These are phyloP conservation scores for Lepilemur ruficaudatus DNA, from an alignment of 2,797 vertebrate species.

Conservation along the genomic window DNA sequence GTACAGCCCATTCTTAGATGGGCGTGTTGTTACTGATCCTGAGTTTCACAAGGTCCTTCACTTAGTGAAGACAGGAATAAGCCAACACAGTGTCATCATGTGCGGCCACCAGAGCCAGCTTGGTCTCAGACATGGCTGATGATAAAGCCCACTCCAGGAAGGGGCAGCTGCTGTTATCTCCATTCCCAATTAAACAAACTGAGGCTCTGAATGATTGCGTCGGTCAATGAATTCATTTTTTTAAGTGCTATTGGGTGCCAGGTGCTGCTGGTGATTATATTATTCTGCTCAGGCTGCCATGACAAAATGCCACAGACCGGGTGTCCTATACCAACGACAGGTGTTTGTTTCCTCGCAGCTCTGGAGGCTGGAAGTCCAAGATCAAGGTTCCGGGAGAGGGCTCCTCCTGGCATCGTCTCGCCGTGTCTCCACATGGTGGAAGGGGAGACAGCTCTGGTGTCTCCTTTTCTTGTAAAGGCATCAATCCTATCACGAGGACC, in stretches of 20 bases:
- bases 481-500: not conserved
- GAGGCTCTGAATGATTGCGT: not conserved
- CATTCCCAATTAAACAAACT: not conserved
- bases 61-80: too few relatives aligned
- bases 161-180: fast-evolving
- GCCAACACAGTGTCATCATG: fast-evolving
- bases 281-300: fast-evolving
- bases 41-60: not conserved
- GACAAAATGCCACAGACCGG: not conserved
- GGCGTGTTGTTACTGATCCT: fast-evolving
- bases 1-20: fast-evolving
- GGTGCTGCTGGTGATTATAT: too few relatives aligned
- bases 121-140: fast-evolving
- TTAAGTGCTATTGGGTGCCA: not conserved
- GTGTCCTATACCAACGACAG: not conserved
- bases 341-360: not conserved
- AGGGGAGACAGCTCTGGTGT: not conserved
- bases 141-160: not conserved
- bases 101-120: fast-evolving
- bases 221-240: fast-evolving
- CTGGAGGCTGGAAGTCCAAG: not conserved
- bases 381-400: not conserved
- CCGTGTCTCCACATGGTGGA: fast-evolving
- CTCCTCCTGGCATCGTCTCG: not conserved
- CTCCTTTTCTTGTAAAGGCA: not conserved